Evolutionary conservation across 2,797 vertebrate species (phyloP).

Genomic region (Halcyon badia): DNA sequence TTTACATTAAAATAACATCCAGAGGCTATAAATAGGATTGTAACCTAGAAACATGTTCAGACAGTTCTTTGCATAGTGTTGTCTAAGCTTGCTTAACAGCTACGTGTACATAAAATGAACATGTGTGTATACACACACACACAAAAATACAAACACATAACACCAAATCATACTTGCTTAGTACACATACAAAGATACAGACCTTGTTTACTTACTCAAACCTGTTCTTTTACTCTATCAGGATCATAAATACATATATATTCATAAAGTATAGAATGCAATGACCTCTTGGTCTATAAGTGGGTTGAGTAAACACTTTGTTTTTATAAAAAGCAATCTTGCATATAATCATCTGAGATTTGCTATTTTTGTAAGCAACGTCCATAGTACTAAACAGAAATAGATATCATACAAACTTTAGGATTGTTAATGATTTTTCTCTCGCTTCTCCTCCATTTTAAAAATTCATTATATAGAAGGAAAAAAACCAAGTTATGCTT

Average conservation of each 20-base stretch:
- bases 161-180: not conserved
- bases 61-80: not conserved
- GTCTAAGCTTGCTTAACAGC: not conserved
- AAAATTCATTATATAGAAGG: not conserved
- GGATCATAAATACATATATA: not conserved
- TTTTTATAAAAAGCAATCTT: not conserved
- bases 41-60: not conserved
- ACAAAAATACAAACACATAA: not conserved
- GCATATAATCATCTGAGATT: not conserved
- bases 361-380: not conserved
- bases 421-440: not conserved
- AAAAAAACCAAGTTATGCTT: not conserved
- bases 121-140: not conserved
- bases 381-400: not conserved
- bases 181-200: not conserved
- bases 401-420: not conserved
- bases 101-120: not conserved
- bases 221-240: not conserved
- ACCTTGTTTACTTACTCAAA: not conserved
- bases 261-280: not conserved
- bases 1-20: conserved; percentile 29
- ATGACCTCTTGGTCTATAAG: not conserved
- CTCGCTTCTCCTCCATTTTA: not conserved
- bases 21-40: not conserved
- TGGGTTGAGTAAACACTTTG: not conserved